Base-by-base conservation (phyloP, 2,888 invertebrate genomes). In the Eremobia ochroleuca region DNA sequence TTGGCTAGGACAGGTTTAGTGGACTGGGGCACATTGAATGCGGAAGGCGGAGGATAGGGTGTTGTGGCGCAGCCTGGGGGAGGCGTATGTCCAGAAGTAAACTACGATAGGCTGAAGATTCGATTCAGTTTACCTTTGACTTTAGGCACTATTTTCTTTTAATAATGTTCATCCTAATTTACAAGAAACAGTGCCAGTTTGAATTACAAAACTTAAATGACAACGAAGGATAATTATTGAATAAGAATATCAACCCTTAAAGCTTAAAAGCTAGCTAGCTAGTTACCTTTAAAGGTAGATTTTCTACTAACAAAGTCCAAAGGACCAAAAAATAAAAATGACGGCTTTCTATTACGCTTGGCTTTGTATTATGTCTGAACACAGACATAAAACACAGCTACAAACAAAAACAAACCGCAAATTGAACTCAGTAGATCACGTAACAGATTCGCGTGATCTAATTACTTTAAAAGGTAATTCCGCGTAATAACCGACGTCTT, bases 381-480 rank as follows among this genome's bases (percentile, higher is more conserved):
- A 13, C 61, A 0, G 31, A 0, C 25, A 0, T 46, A 25, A 37
- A 68, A 73, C 46, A 59, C 52, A 37, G 25, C 15, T 55, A 34
- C 55, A 55, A 67, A 76, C 65, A 67, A 73, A 64, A 76, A 74
- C 62, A 62, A 79, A 69, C 55, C 59, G 28, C 67, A 79, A 83
- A 83, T 79, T 43, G 80, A 66, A 59, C 72, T 31, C 74, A n/a
- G 62, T 64, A 73, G 61, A 79, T 79, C 87, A 85, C 85, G 85
- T 85, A 85, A 85, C 73, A 80, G 65, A 80, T 80, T 86, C 77
- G 84, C 86, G 89, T 88, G 88, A 88, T 88, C 88, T 88, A 89
- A 88, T 88, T 88, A 88, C 84, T 88, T 85, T 78, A 85, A 87
- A 82, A 78, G 58, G 80, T 81, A 82, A 83, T 87, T 83, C 80